These are phyloP conservation scores for Drosophila elegans DNA, from an alignment of 1,140 invertebrate genomes.

Conservation along the genomic window DNA sequence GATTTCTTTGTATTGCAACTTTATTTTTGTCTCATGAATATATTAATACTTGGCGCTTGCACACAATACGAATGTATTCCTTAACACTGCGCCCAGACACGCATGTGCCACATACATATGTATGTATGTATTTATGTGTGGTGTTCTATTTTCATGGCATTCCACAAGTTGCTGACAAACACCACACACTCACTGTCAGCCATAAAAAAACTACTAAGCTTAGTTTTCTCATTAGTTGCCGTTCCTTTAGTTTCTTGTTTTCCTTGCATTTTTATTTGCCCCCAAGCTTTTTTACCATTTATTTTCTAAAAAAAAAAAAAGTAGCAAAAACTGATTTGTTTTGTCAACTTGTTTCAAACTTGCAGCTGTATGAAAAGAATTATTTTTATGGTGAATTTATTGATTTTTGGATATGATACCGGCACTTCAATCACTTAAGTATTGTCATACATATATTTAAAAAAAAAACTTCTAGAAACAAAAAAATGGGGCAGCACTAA, in stretches of 20 bases:
- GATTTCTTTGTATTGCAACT: constrained; percentile 34
- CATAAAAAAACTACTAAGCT: constrained; percentile 2
- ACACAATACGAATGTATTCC: constrained; percentile 12
- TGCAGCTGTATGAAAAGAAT: neutral
- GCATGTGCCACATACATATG: constrained; percentile 22
- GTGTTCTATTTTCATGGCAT: constrained; percentile 67
- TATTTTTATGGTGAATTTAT: neutral
- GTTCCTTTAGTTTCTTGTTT: constrained; percentile 14
- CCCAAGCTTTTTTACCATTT: neutral
- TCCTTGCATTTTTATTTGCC: constrained; percentile 29
- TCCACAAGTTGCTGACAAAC: constrained; percentile 68
- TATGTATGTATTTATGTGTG: constrained; percentile 10
- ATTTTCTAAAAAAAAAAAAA: neutral
- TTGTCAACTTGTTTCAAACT: constrained; percentile 51
- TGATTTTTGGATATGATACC: neutral
- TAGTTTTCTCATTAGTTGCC: constrained; percentile 17
- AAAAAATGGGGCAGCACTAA: too few relatives aligned
- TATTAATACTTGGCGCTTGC: constrained; percentile 2
- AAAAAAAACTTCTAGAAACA: too few relatives aligned
- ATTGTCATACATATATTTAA: too few relatives aligned
- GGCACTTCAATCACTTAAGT: neutral
- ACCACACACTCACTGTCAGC: constrained; percentile 1
- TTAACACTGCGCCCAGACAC: constrained; percentile 29
- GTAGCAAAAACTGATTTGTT: constrained; percentile 27
- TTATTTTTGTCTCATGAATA: constrained; percentile 35